Evolutionary conservation across 2,113 vertebrate genomes (phyloP).

Genomic region (Sialia sialis): DNA sequence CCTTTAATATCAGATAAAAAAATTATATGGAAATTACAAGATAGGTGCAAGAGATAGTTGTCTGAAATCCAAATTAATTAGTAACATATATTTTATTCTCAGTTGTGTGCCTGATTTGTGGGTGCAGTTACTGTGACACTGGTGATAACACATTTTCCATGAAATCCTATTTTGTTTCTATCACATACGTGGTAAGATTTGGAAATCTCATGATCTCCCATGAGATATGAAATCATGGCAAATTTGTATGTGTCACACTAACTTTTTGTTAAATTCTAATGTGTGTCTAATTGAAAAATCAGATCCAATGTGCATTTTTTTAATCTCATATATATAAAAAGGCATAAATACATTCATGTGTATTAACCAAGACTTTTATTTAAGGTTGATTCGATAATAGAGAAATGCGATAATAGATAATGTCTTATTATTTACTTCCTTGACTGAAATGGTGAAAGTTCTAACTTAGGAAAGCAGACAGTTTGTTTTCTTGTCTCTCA

Average conservation of each 20-base stretch:
- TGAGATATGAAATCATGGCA: background rate
- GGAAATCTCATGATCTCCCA: background rate
- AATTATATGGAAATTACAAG: background rate
- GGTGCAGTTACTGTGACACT: background rate
- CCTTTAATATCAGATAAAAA: background rate
- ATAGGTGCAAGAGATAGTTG: background rate
- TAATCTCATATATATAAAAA: background rate
- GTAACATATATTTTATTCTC: background rate
- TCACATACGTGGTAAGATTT: background rate
- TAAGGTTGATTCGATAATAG: background rate
- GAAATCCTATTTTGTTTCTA: background rate
- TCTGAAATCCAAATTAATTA: background rate
- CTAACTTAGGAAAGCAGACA: background rate
- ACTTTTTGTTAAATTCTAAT: background rate
- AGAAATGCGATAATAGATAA: background rate
- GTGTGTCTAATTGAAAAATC: background rate
- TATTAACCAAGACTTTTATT: background rate
- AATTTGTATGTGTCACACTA: background rate
- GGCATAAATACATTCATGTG: background rate
- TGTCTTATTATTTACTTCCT: background rate
- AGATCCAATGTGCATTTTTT: background rate
- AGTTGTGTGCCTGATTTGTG: background rate
- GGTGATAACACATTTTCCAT: background rate
- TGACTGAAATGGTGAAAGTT: background rate
- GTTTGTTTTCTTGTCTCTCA: background rate